Evolutionary conservation across 2,888 invertebrate species (phyloP), one percentile per base, ranked within the genome.

Genomic region (Erannis defoliaria): DNA sequence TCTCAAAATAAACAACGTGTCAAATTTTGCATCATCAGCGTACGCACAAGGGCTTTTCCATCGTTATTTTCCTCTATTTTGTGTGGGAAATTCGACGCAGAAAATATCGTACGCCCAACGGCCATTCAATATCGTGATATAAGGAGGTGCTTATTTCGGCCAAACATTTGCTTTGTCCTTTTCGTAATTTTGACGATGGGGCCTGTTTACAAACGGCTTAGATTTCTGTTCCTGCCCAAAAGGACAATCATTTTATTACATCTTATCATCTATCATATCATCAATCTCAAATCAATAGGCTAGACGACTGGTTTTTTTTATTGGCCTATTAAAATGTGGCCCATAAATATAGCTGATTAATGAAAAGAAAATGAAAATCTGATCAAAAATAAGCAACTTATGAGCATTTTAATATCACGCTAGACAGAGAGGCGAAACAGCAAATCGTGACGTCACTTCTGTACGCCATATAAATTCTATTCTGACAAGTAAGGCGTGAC

Each of bases 101-200:
- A 58, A 65, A 65, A 66, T 64, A 66, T 66, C 38, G 37, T 48
- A 46, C 46, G 43, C 48, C 58, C 61, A 66, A 57, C 21, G 51
- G 45, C 60, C 56, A 57, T 68, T 66, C 58, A 66, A 67, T 68
- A 65, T 64, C 53, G 57, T 68, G 66, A 67, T 61, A 59, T 61
- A 67, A 63, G 56, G 50, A 61, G 53, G 68, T 62, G 62, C 68
- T 68, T 68, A 63, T 66, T 62, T 56, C 31, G 53, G 53, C 35
- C 64, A 55, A 70, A 68, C 68, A 68, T 71, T 71, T 71, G 67
- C 56, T 64, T 65, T 66, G 71, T 67, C 71, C 67, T 62, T 60
- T 60, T 60, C 60, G 62, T 68, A 62, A 67, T 65, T 66, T 64
- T 57, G 51, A 56, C 65, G 65, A 63, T 48, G 58, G 14, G 14